A percentile compares a stretch with the other conserved stretches of the same genome.
phyloP scores from a whole-genome alignment of 2,888 invertebrate genomes.

The Crocallis elinguaria region DNA sequence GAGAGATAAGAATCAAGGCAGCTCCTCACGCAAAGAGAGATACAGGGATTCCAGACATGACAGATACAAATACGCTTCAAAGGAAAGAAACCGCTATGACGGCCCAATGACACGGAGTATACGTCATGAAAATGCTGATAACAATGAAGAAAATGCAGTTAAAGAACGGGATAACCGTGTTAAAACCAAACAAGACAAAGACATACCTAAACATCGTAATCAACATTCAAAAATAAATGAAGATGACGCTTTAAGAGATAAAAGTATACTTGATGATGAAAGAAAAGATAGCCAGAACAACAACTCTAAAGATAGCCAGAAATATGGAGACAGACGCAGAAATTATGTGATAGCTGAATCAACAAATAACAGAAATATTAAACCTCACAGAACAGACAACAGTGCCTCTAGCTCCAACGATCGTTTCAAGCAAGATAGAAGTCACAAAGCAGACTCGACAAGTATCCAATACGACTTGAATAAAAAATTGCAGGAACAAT shows the following conservation, averaged over 20 bases:
- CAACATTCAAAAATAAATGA: neutral
- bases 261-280: too few species aligned
- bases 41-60: neutral
- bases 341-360: too few species aligned
- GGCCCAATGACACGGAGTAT: neutral
- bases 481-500: conserved; percentile 2
- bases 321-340: too few species aligned
- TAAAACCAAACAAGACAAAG: neutral
- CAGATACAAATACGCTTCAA: neutral
- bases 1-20: neutral
- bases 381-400: too few species aligned
- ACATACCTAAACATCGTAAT: neutral
- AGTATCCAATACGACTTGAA: conserved; percentile 1
- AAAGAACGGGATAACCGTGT: too few species aligned
- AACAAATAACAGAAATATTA: too few species aligned
- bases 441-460: neutral
- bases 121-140: too few species aligned
- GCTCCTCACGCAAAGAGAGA: neutral
- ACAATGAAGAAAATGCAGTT: too few species aligned
- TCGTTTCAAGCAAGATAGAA: neutral
- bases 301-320: too few species aligned
- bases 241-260: neutral
- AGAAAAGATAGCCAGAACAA: too few species aligned
- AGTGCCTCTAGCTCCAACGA: conserved; percentile 1
- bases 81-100: conserved; percentile 2